phyloP scores from a whole-genome alignment of 2,888 invertebrate genomes.

The Linnaemya tessellans region DNA sequence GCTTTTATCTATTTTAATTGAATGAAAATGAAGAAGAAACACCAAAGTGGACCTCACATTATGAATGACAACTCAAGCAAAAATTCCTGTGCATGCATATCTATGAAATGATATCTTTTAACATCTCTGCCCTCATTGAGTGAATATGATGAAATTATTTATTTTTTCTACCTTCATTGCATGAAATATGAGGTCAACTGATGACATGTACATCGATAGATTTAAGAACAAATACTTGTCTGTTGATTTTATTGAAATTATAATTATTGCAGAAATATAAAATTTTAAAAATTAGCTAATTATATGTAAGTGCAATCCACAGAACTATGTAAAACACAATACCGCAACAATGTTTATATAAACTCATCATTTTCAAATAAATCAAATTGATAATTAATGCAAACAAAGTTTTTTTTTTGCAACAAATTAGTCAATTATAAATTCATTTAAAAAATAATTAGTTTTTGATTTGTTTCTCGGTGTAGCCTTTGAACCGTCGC shows the following conservation, averaged over 20 bases:
- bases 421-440: constrained; percentile 62
- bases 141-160: neutral
- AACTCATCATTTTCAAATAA: constrained; percentile 54
- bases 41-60: constrained; percentile 19
- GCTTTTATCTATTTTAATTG: constrained; percentile 53
- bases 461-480: constrained; percentile 47
- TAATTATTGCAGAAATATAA: constrained; percentile 1
- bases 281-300: neutral
- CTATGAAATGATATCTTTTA: neutral
- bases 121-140: neutral
- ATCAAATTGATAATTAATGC: constrained; percentile 55
- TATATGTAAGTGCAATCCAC: constrained; percentile 10
- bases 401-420: neutral
- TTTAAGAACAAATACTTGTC: neutral
- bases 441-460: constrained; percentile 54
- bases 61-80: constrained; percentile 45
- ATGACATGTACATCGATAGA: neutral
- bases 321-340: neutral
- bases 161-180: neutral
- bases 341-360: constrained; percentile 29
- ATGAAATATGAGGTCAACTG: neutral
- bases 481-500: constrained; percentile 27
- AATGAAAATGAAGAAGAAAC: constrained; percentile 7
- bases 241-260: constrained; percentile 2
- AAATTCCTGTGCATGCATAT: too few relatives aligned